A percentile compares a stretch with the other conserved stretches of the same genome.
Conservation (phyloP, 53 echinoderm and acorn worm species). For the Luidia sarsii region DNA sequence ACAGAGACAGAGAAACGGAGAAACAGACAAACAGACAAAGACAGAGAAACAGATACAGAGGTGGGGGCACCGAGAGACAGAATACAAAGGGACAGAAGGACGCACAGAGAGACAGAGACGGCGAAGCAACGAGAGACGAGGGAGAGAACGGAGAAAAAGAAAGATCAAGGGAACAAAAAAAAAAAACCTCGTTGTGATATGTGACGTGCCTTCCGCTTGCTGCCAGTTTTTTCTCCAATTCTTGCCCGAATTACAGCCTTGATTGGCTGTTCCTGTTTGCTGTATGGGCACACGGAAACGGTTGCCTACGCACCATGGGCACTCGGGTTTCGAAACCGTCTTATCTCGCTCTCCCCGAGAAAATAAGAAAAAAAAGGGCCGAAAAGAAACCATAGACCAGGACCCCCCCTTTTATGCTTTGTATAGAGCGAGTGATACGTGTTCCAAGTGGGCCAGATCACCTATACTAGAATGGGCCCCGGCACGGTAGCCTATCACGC, state of each 20-base stretch:
- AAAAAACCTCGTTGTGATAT: neutral
- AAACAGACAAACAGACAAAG: no score
- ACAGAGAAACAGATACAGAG: no score
- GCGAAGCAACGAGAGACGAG: neutral
- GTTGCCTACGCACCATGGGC: conserved; percentile 50
- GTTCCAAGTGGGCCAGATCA: no score
- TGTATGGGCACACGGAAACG: conserved; percentile 41
- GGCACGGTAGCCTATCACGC: no score
- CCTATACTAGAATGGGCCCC: no score
- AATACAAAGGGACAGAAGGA: neutral
- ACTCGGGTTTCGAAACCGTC: conserved; percentile 45
- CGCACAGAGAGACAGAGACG: neutral
- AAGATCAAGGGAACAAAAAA: neutral
- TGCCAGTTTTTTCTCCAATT: conserved; percentile 54
- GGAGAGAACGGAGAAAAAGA: neutral
- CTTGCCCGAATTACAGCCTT: conserved; percentile 45
- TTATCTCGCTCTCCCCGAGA: conserved; percentile 42
- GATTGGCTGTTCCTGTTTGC: conserved; percentile 59
- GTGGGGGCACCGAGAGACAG: no score
- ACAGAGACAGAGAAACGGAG: no score
- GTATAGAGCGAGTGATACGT: no score
- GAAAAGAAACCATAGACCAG: no score
- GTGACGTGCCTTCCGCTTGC: conserved; percentile 43
- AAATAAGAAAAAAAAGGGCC: no score
- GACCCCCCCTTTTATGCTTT: neutral